These are phyloP conservation scores for Neotoxoptera formosana DNA, from an alignment of 1,140 invertebrate species.

Conservation along the genomic window DNA sequence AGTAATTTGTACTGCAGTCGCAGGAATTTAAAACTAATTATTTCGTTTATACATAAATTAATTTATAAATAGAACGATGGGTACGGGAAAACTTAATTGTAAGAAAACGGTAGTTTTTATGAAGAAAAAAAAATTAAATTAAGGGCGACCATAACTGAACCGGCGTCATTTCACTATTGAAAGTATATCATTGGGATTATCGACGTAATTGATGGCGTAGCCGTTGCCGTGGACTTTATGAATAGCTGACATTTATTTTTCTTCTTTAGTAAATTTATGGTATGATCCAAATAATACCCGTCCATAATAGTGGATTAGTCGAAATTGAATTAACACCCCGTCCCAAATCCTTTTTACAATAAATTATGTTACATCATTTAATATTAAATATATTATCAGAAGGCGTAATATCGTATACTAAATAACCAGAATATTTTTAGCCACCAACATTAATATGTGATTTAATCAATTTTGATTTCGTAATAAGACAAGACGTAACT, in stretches of 20 bases:
- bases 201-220: neutral
- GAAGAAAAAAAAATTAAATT: neutral
- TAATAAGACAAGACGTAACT: neutral
- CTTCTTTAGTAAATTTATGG: neutral
- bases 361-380: neutral
- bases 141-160: neutral
- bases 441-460: too few relatives aligned
- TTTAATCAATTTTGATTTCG: neutral
- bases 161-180: neutral
- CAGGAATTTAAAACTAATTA: neutral
- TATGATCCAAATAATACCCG: neutral
- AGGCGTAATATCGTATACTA: neutral
- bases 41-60: neutral
- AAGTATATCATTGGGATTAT: neutral
- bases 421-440: neutral
- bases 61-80: neutral
- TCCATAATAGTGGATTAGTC: neutral
- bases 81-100: neutral
- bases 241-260: neutral
- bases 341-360: neutral
- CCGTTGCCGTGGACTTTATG: neutral
- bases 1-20: neutral
- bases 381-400: too few relatives aligned
- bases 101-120: neutral
- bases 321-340: neutral